Conservation (phyloP, 2,888 invertebrate genomes). For the Zonitis immaculata region DNA sequence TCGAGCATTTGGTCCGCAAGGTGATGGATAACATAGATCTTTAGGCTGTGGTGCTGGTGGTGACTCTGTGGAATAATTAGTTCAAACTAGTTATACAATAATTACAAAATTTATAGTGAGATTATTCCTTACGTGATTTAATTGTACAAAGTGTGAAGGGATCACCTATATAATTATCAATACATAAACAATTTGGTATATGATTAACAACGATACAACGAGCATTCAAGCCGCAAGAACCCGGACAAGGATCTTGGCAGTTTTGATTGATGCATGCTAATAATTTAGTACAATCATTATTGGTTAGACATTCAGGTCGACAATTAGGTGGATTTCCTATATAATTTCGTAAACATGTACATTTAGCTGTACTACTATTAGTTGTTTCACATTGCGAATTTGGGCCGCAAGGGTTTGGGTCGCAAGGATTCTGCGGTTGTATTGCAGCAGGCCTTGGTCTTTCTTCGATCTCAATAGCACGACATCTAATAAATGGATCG, state of each 20-base stretch:
- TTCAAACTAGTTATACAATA: too few relatives aligned
- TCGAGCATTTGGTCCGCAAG: conserved; percentile 75
- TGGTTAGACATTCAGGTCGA: conserved; percentile 70
- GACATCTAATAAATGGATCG: conserved; percentile 54
- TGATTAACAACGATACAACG: conserved; percentile 70
- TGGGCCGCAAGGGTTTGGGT: conserved; percentile 65
- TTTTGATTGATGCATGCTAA: conserved; percentile 66
- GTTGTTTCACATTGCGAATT: conserved; percentile 55
- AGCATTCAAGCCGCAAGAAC: conserved; percentile 68
- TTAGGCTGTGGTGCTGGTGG: conserved; percentile 47
- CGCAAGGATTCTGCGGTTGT: conserved; percentile 54
- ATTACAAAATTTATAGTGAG: too few relatives aligned
- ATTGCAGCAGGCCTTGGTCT: conserved; percentile 18
- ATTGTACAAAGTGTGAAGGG: conserved; percentile 59
- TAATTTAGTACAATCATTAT: conserved; percentile 65
- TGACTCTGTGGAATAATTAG: conserved; percentile 38
- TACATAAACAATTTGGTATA: conserved; percentile 69
- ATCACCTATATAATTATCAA: conserved; percentile 62
- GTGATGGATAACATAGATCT: conserved; percentile 76
- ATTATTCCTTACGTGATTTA: conserved; percentile 53
- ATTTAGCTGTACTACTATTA: conserved; percentile 47
- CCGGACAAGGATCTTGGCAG: conserved; percentile 70
- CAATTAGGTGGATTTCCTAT: conserved; percentile 67
- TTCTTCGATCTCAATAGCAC: conserved; percentile 18
- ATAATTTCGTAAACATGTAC: conserved; percentile 67